phyloP scores from a whole-genome alignment of 2,113 vertebrate species.

The Azemiops feae region DNA sequence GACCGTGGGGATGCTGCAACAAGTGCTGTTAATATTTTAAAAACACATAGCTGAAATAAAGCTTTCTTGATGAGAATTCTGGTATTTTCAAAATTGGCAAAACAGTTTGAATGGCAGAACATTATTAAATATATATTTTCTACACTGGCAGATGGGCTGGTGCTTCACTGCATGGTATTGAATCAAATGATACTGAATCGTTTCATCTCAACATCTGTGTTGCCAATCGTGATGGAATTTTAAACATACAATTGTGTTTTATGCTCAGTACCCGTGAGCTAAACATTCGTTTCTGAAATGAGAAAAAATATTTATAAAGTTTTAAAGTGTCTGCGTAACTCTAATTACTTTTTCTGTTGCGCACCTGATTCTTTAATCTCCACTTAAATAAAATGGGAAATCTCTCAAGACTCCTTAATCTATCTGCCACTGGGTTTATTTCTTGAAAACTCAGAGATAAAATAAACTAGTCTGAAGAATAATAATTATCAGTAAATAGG shows the following conservation, averaged over 20 bases:
- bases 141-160: not conserved
- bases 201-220: not conserved
- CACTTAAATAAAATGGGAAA: not conserved
- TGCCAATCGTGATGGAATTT: not conserved
- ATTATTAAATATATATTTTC: not conserved
- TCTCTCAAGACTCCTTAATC: not conserved
- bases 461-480: not conserved
- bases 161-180: not conserved
- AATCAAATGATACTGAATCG: not conserved
- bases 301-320: not conserved
- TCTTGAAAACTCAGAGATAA: not conserved
- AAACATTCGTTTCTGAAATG: not conserved
- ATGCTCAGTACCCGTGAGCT: not conserved
- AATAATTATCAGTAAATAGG: not conserved
- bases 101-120: not conserved
- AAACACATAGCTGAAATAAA: not conserved
- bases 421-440: not conserved
- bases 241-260: not conserved
- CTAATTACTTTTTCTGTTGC: not conserved
- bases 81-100: not conserved
- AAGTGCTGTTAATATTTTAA: not conserved
- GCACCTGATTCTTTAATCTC: not conserved
- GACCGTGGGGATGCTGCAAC: too few species aligned
- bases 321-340: not conserved
- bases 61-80: not conserved